Percentiles rank a stretch among this genome's conserved stretches.
phyloP scores from a whole-genome alignment of 2,888 invertebrate species.

The Tachina lurida region DNA sequence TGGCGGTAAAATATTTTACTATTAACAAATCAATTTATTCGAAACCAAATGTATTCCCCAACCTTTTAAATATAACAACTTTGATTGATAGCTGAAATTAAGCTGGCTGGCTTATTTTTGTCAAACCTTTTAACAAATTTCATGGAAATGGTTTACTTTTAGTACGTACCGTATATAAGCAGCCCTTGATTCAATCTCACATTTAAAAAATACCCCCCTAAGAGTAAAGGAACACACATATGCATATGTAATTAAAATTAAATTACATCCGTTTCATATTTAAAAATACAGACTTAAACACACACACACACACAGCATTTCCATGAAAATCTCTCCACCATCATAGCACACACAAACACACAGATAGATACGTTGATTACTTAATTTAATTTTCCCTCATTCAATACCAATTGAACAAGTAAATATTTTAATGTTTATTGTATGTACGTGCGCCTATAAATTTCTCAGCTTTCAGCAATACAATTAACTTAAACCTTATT shows the following conservation, averaged over 20 bases:
- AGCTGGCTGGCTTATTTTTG: constrained; percentile 1
- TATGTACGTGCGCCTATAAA: background rate
- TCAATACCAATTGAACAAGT: constrained; percentile 42
- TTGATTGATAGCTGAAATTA: constrained; percentile 46
- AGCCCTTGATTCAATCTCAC: background rate
- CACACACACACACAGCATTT: constrained; percentile 12
- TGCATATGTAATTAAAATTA: constrained; percentile 49
- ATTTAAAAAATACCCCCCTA: constrained; percentile 1
- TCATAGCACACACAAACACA: background rate
- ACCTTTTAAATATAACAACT: background rate
- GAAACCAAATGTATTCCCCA: background rate
- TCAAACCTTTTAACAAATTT: constrained; percentile 1
- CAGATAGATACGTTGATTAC: constrained; percentile 26
- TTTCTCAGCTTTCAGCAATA: constrained; percentile 10
- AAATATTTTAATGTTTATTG: background rate
- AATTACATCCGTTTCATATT: constrained; percentile 66
- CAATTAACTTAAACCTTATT: constrained; percentile 11
- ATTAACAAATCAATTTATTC: background rate
- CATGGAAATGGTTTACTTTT: constrained; percentile 1
- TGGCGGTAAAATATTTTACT: background rate
- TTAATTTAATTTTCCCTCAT: constrained; percentile 65
- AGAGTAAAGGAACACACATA: background rate
- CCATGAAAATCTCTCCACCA: constrained; percentile 27
- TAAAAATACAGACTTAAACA: constrained; percentile 5
- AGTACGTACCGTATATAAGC: background rate